phyloP scores from a whole-genome alignment of 2,797 vertebrate species.

The Coluber constrictor region DNA sequence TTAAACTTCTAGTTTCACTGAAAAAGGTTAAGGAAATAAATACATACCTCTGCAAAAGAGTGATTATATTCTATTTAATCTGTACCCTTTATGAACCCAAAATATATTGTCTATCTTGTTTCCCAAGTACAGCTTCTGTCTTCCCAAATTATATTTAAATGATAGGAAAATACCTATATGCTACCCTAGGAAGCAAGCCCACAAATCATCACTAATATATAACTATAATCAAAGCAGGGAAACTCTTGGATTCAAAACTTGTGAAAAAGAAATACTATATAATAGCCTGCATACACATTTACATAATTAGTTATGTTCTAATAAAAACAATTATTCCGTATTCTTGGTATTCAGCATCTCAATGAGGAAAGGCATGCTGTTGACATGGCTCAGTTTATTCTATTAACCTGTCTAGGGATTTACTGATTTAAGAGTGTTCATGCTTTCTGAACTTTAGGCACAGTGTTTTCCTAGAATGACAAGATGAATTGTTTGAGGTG shows the following conservation, averaged over 20 bases:
- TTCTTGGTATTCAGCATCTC: conserved; percentile 17
- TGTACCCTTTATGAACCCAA: not conserved
- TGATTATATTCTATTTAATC: not conserved
- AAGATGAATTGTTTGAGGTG: conserved; percentile 39
- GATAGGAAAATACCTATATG: not conserved
- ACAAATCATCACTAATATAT: not conserved
- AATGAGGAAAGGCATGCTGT: conserved; percentile 13
- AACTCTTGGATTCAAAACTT: not conserved
- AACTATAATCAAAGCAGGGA: not conserved
- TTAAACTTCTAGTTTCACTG: not conserved
- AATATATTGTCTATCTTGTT: not conserved
- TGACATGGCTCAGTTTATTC: conserved; percentile 14
- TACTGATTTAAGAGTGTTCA: conserved; percentile 34
- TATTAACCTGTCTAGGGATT: conserved; percentile 34
- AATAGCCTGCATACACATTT: not conserved
- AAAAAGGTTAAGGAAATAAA: not conserved
- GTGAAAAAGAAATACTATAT: conserved; percentile 28
- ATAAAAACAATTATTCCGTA: not conserved
- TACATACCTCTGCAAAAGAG: not conserved
- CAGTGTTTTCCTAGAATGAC: conserved; percentile 22
- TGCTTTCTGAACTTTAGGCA: conserved; percentile 42
- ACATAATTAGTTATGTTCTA: not conserved
- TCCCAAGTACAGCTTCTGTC: not conserved
- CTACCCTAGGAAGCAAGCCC: not conserved
- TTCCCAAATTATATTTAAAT: not conserved